phyloP scores from a whole-genome alignment of 2,113 vertebrate species.

The Sus scrofa region DNA sequence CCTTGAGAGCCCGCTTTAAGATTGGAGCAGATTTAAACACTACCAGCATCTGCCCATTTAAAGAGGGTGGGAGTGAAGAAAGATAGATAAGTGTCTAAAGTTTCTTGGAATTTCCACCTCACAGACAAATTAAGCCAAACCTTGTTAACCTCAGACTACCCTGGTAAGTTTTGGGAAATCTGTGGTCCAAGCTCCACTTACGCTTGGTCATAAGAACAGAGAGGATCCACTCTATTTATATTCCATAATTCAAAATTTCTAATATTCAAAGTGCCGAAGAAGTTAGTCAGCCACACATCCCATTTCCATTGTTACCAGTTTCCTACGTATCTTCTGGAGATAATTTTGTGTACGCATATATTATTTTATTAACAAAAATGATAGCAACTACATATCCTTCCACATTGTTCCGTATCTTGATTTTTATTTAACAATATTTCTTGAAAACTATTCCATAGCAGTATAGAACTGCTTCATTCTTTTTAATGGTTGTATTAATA shows the following conservation, averaged over 20 bases:
- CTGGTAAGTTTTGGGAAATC: not conserved
- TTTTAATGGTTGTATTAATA: conserved; percentile 1
- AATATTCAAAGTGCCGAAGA: not conserved
- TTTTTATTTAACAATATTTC: conserved; percentile 40
- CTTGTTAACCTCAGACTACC: not conserved
- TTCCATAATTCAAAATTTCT: conserved; percentile 18
- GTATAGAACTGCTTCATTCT: not conserved
- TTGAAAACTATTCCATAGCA: conserved; percentile 45
- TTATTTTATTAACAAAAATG: conserved; percentile 31
- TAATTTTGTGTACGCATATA: not conserved
- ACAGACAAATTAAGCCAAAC: not conserved
- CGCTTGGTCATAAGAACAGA: not conserved
- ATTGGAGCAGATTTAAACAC: conserved; percentile 98
- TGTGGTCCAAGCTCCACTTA: not conserved
- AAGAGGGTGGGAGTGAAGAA: not conserved
- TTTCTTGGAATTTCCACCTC: conserved; percentile 44
- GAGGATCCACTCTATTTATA: not conserved
- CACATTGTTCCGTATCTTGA: not conserved
- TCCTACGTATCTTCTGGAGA: not conserved
- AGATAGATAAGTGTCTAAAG: not conserved
- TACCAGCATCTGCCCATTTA: conserved; percentile 94
- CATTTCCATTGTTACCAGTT: conserved; percentile 3
- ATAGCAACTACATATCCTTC: not conserved
- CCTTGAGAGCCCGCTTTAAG: conserved; percentile 97
- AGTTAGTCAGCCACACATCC: not conserved